Evolutionary conservation across 2,113 vertebrate species (phyloP).

Genomic region (Eonycteris spelaea): DNA sequence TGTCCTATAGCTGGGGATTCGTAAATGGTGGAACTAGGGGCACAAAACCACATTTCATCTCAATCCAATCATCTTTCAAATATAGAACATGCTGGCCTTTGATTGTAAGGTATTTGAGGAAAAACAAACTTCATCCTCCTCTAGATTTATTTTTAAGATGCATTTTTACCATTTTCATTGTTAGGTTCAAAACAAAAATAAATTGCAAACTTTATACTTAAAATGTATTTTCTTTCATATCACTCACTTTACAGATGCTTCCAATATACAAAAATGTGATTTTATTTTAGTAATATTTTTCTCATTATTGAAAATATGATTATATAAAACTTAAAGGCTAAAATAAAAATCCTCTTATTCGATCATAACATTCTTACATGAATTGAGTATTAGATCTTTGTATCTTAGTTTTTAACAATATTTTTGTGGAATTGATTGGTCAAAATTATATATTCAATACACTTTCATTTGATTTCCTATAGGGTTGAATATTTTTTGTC

Average conservation of each 20-base stretch:
- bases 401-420: not conserved
- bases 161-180: not conserved
- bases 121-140: not conserved
- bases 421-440: not conserved
- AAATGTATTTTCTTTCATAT: not conserved
- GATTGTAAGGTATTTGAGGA: not conserved
- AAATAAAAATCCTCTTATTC: not conserved
- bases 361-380: not conserved
- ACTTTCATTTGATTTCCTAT: not conserved
- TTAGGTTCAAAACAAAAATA: constrained; percentile 7
- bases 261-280: not conserved
- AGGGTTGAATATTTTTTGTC: not conserved
- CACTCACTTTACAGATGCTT: not conserved
- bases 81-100: not conserved
- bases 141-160: not conserved
- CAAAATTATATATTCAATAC: constrained; percentile 14
- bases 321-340: not conserved
- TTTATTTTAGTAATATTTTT: not conserved
- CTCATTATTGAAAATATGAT: not conserved
- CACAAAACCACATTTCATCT: not conserved
- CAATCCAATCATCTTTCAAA: not conserved
- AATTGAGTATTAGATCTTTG: not conserved
- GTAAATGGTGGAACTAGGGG: not conserved
- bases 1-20: not conserved
- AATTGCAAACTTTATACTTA: not conserved